Evolutionary conservation across 2,113 vertebrate genomes (phyloP), one percentile per base, ranked within the genome.

Genomic region (Hymenochirus boettgeri): DNA sequence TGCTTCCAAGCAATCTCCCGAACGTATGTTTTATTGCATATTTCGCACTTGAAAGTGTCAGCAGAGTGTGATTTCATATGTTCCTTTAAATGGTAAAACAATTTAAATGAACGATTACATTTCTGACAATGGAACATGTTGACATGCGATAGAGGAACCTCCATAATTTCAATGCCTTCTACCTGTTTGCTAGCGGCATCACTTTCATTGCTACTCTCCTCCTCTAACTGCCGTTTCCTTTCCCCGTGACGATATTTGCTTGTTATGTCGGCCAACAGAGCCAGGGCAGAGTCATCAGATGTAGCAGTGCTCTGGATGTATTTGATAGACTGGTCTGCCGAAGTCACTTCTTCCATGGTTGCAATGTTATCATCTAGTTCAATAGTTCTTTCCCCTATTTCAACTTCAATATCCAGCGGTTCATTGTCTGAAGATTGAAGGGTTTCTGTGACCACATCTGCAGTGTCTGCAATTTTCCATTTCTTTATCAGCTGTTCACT

Each of bases 51-150:
- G 72, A 90, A 91, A 69, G 77, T 93, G 76, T 93, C 95, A 61
- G 93, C 83, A 56, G 89, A 83, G 82, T 99, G 96, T 50, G 90
- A 90, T 91, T 94, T 96, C 89, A 97, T 82, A 84, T 99, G 96
- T 83, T 98, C 95, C 83, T 97, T 97, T 74, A 98, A 95, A 86
- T 99, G 96, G 82, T 97, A 96, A 88, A 93, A 98, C 75, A 97
- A 85, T 83, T 96, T 96, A 86, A 98, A 99, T 21, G 89, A 92
- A 74, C 94, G 93, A 53, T 94, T 93, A 67, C 96, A 99, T 79
- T 94, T 96, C 74, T 87, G 91, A 83, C 96, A 99, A 80, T 92
- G 92, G 83, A 96, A 99, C 75, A 95, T 79, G 70, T 97, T 95
- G 74, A 93, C 58, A 77, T 97, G 93, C n/a, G 96, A 96, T 78